Conservation (phyloP, 2,113 vertebrate genomes). For the Peromyscus leucopus region DNA sequence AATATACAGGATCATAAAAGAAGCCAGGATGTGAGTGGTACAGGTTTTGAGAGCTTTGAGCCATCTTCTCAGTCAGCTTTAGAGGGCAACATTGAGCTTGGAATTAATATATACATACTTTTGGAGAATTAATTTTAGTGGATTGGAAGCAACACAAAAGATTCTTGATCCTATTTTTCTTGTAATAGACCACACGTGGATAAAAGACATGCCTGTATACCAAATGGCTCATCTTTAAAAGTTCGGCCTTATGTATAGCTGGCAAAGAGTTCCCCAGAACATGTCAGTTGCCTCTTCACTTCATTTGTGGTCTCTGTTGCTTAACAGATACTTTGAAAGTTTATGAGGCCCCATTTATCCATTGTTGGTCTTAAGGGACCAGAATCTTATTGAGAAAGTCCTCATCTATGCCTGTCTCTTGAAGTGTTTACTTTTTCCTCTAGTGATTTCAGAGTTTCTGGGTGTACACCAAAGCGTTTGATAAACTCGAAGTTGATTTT, state of each 20-base stretch:
- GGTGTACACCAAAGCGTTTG: not conserved
- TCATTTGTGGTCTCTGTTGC: not conserved
- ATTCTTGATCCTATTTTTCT: not conserved
- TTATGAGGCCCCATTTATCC: not conserved
- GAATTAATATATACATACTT: not conserved
- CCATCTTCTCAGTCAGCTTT: not conserved
- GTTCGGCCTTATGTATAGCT: not conserved
- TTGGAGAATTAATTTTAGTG: not conserved
- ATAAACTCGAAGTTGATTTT: not conserved
- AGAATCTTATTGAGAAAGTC: not conserved
- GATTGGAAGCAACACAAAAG: not conserved
- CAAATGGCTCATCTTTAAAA: not conserved
- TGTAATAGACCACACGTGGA: not conserved
- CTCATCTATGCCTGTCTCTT: not conserved
- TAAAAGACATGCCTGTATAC: not conserved
- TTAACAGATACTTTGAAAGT: not conserved
- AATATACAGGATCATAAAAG: not conserved
- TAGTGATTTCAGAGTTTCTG: not conserved
- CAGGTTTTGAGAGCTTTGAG: not conserved
- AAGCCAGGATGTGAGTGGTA: not conserved
- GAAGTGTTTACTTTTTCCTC: not conserved
- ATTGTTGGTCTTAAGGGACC: not conserved
- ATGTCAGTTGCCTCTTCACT: not conserved
- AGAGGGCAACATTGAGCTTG: not conserved
- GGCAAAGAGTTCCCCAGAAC: not conserved